Evolutionary conservation across 2,888 invertebrate species (phyloP).

Genomic region (Aspidiotus destructor): DNA sequence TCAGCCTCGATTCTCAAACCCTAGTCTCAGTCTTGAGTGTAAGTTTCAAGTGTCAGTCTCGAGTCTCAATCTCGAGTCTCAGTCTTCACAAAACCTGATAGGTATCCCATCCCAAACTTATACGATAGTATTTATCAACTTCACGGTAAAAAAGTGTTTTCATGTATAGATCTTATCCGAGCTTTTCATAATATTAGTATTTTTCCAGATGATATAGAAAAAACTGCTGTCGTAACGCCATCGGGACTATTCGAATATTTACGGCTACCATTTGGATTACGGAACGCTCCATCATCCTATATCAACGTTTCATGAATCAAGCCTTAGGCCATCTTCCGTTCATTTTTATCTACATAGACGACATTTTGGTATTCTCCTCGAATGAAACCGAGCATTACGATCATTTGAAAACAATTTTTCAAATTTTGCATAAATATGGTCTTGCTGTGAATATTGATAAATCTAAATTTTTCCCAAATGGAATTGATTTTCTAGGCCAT

Average conservation of each 20-base stretch:
- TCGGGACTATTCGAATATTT: neutral
- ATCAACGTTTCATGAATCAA: constrained; percentile 29
- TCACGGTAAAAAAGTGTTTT: constrained; percentile 36
- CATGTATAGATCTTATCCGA: no score
- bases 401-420: constrained; percentile 35
- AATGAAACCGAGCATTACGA: constrained; percentile 34
- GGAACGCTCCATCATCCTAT: neutral
- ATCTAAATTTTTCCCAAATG: no score
- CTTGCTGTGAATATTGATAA: constrained; percentile 40
- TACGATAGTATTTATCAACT: constrained; percentile 38
- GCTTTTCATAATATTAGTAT: constrained; percentile 39
- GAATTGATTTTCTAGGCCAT: constrained; percentile 39
- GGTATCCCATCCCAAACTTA: constrained; percentile 39
- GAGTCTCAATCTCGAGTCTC: no score
- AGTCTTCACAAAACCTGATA: no score
- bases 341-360: constrained; percentile 39
- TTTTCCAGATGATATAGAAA: constrained; percentile 36
- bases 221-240: constrained; percentile 38
- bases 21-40: no score
- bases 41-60: no score
- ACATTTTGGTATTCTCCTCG: constrained; percentile 38
- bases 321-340: constrained; percentile 11
- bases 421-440: constrained; percentile 37
- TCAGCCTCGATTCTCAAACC: no score
- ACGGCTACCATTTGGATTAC: neutral